Percentiles rank a stretch among this genome's conserved stretches.
Conservation (phyloP, 2,113 vertebrate genomes). For the Bufo gargarizans region DNA sequence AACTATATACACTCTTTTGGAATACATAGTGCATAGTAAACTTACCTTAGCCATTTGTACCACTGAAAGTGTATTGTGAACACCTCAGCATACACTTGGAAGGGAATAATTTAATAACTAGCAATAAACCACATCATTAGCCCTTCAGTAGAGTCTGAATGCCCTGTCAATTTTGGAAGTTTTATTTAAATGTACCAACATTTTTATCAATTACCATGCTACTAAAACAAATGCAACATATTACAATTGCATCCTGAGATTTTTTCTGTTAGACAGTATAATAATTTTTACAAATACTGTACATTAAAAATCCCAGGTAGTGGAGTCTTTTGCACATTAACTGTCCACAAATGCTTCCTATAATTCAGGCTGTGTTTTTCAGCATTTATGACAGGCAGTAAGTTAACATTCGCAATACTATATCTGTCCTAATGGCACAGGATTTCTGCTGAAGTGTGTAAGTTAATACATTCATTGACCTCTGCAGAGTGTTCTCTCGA, state of each 20-base stretch:
- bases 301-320: neutral
- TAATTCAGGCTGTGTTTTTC: constrained; percentile 48
- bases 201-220: too few species aligned
- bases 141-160: too few species aligned
- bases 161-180: too few species aligned
- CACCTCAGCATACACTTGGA: too few species aligned
- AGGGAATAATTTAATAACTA: too few species aligned
- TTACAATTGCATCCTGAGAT: neutral
- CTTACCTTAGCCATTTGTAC: too few species aligned
- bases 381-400: constrained; percentile 9
- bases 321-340: neutral
- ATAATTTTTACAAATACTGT: neutral
- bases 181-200: too few species aligned
- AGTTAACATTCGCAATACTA: neutral
- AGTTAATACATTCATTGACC: constrained; percentile 53
- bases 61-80: too few species aligned
- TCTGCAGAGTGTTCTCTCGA: constrained; percentile 42
- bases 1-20: too few species aligned
- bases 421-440: constrained; percentile 37
- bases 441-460: constrained; percentile 8
- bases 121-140: too few species aligned
- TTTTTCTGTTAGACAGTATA: neutral
- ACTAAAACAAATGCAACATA: neutral
- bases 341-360: neutral
- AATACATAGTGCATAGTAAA: too few species aligned